Base-by-base conservation (phyloP, 2,888 invertebrate genomes). In the Hyposoter dolosus region DNA sequence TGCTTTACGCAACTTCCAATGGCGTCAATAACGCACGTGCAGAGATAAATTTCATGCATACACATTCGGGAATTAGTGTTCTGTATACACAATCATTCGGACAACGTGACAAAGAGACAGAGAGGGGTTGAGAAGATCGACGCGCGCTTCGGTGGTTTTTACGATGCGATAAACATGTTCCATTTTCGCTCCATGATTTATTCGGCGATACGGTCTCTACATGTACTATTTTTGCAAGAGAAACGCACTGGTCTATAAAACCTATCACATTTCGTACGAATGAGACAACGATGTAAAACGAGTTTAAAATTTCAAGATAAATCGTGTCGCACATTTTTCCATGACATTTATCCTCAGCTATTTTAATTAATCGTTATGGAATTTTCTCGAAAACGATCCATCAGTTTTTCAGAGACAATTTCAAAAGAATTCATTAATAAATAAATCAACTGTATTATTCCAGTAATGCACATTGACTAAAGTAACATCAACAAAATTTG, bases 141-240 rank as follows among this genome's bases (percentile, higher is more conserved):
- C 10, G 12, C 40, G 63, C 40, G 63, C 23, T 63, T 66, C 47
- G 23, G 23, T 60, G 23, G 50, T 43, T 84, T 84, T 84, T 81
- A 71, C 69, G 71, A 72, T 32, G 76, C n/a, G 81, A 84, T 81
- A 77, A 84, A 81, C 47, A 72, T 79, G 66, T 50, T 75, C 60
- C 60, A 74, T 84, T 19, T 72, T 28, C 17, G 28, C 50, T 10
- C 32, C 15, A 47, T 60, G 19, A 83, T 78, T 69, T 66, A 45
- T 60, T 23, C 17, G 60, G 74, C 50, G 68, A 40, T 40, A 10
- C 47, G 50, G 17, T 60, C 10, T 35, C n/a, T 32, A 9, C 9
- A 4, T 19, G 9, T 15, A 4, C 45, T 35, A 60, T 74, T 23
- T n/a, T 12, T 72, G 32, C 9, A 35, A 35, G 12, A 15, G 23